Evolutionary conservation across 2,113 vertebrate genomes (phyloP), one percentile per base, ranked within the genome.

Genomic region (Ardeotis arabs): DNA sequence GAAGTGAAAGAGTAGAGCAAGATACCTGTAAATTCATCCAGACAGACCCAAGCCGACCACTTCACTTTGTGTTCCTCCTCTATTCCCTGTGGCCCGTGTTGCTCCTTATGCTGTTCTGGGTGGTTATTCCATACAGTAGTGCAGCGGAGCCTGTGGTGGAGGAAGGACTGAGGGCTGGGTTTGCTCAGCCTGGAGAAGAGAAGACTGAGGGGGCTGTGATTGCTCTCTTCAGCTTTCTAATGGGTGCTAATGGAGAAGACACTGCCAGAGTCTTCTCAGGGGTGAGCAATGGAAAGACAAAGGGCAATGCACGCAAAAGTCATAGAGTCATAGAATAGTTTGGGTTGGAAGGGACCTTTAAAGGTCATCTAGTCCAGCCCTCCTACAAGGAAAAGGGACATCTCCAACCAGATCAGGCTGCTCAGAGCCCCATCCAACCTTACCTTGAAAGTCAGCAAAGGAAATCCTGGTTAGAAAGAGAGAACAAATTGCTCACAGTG

Each of bases 111-210:
- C 75, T 63, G 31, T 67, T n/a, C 24, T 82, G 14, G 4, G 27
- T 76, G 39, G 19, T 53, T 55, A 15, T 70, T 33, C 28, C 4
- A 2, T 52, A 23, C 21, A 11, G 5, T 45, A 39, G 17, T 6
- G 37, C 33, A 31, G 24, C 0, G 0, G 41, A 44, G 29, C 18
- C n/a, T 1, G 0, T 39, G 28, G 33, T 62, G n/a, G 58, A 72
- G 64, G 31, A 77, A 31, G 64, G n/a, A 28, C 59, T 39, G 39
- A 60, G 49, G 53, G 29, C 44, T 66, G 33, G 23, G 3, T 77
- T 77, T 45, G 27, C 29, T n/a, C 39, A 47, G 31, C 35, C 50
- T 73, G 60, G 45, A 66, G 66, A 68, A 56, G 20, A 68, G 35
- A 58, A 45, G 19, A 19, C 27, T 52, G 44, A 63, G 50, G 33